Percentiles rank a stretch among this genome's conserved stretches.
Evolutionary conservation across 2,888 invertebrate genomes (phyloP).

Genomic region (Psylliodes chrysocephalus): DNA sequence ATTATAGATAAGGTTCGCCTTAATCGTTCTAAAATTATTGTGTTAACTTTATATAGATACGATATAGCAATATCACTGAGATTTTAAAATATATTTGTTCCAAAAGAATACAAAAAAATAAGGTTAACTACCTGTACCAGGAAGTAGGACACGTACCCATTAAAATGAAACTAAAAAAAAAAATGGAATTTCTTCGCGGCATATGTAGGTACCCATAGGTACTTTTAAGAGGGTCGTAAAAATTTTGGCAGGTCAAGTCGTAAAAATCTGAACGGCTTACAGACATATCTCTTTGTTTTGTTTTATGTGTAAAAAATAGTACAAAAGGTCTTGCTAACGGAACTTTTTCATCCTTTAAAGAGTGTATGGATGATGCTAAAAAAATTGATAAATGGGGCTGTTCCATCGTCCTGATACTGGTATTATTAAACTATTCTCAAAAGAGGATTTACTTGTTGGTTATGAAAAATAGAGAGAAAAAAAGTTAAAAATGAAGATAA

Average conservation of each 20-base stretch:
- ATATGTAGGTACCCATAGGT: conserved; percentile 14
- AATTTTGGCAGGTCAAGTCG: conserved; percentile 46
- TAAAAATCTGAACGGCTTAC: conserved; percentile 40
- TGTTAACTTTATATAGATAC: too few species aligned
- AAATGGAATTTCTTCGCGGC: conserved; percentile 3
- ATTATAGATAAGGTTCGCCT: too few species aligned
- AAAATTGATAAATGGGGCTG: too few species aligned
- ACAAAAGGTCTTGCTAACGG: conserved; percentile 8
- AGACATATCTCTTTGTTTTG: conserved; percentile 38
- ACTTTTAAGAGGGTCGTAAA: conserved; percentile 46
- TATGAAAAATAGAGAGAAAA: too few species aligned
- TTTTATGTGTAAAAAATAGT: conserved; percentile 30
- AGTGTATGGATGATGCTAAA: too few species aligned
- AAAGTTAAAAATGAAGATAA: too few species aligned
- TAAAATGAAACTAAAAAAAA: not conserved
- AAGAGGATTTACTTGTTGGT: too few species aligned
- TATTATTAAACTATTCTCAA: too few species aligned
- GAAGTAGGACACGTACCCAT: not conserved
- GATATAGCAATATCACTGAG: too few species aligned
- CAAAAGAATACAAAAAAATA: not conserved
- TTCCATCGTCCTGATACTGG: too few species aligned
- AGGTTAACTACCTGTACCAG: conserved; percentile 1
- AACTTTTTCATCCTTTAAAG: not conserved
- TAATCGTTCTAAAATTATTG: too few species aligned
- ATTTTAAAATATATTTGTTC: too few species aligned